Conservation (phyloP, 2,113 vertebrate genomes). For the Dromas ardeola region DNA sequence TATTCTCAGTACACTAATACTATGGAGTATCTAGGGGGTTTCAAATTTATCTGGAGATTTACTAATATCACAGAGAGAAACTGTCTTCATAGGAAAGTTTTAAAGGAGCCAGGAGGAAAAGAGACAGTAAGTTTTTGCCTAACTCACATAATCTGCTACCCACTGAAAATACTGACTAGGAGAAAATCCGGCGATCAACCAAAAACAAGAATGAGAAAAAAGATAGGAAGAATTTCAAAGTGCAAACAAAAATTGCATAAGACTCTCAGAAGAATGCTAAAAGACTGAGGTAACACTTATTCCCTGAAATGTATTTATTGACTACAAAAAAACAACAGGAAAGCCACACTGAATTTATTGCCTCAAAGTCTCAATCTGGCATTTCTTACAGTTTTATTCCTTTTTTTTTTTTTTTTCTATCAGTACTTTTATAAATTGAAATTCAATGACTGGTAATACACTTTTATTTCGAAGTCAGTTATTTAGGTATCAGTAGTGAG, state of each 20-base stretch:
- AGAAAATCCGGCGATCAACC: not conserved
- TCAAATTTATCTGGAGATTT: not conserved
- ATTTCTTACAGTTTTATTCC: not conserved
- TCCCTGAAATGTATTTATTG: not conserved
- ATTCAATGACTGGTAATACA: not conserved
- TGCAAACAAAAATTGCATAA: not conserved
- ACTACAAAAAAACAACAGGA: not conserved
- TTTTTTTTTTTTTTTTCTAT: not conserved
- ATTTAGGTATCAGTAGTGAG: not conserved
- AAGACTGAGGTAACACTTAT: not conserved
- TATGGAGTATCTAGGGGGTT: not conserved
- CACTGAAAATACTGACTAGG: not conserved
- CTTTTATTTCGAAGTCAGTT: not conserved
- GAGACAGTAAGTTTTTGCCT: not conserved
- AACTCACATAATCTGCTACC: not conserved
- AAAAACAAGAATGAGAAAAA: not conserved
- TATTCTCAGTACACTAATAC: not conserved
- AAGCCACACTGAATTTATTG: not conserved
- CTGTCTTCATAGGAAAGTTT: not conserved
- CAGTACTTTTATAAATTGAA: not conserved
- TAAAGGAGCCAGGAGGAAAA: not conserved
- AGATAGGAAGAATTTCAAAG: not conserved
- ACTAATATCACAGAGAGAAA: not conserved
- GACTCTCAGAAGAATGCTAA: not conserved
- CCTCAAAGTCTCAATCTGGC: not conserved